Percentiles rank a stretch among this genome's conserved stretches.
Evolutionary conservation across 2,113 vertebrate genomes (phyloP).

Genomic region (Oreotrochilus melanogaster): DNA sequence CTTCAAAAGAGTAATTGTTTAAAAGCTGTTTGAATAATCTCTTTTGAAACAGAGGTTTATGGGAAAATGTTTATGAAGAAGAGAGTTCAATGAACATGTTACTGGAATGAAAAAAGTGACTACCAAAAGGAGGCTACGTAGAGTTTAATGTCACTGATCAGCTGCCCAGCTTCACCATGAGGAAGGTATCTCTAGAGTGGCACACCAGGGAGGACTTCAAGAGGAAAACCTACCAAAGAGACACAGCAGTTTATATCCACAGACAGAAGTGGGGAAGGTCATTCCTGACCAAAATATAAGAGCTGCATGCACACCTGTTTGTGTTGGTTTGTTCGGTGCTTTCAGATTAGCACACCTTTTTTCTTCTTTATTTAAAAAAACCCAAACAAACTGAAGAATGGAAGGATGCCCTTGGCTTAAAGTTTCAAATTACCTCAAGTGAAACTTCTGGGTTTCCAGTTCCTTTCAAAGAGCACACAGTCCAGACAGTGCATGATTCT

Average conservation of each 20-base stretch:
- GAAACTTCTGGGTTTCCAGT: neutral
- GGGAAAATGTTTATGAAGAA: constrained; percentile 64
- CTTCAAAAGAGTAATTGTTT: constrained; percentile 81
- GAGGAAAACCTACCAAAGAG: neutral
- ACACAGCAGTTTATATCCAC: neutral
- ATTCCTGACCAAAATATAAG: neutral
- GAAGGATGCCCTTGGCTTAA: neutral
- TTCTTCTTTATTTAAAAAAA: neutral
- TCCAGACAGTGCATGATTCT: neutral
- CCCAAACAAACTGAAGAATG: neutral
- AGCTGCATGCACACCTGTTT: neutral
- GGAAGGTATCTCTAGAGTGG: neutral
- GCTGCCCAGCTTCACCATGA: constrained; percentile 18
- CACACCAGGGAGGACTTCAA: neutral
- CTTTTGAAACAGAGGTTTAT: constrained; percentile 68
- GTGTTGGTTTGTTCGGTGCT: neutral
- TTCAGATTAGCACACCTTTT: neutral
- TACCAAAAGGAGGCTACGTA: constrained; percentile 43
- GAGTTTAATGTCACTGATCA: constrained; percentile 59
- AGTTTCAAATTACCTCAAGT: neutral
- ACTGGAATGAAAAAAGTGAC: constrained; percentile 74
- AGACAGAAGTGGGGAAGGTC: neutral
- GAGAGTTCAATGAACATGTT: constrained; percentile 62
- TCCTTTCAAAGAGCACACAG: neutral
- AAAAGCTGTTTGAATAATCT: constrained; percentile 74